Evolutionary conservation across 2,113 vertebrate species (phyloP).

Genomic region (Eupsittula cactorum): DNA sequence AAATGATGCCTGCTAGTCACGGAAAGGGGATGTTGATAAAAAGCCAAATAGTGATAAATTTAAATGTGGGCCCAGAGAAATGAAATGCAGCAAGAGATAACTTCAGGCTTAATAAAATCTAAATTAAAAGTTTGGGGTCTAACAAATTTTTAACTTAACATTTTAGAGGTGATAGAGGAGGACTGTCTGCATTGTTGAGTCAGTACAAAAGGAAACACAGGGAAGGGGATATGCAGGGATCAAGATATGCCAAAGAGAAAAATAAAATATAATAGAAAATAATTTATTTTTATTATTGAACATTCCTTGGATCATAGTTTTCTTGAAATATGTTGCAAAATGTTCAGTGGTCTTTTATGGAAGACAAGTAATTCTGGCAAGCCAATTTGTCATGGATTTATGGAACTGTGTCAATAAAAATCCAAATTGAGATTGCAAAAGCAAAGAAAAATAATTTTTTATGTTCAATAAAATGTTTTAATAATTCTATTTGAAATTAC

Average conservation of each 20-base stretch:
- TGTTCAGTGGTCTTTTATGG: not conserved
- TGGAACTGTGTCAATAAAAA: not conserved
- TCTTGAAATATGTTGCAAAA: not conserved
- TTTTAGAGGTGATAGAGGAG: not conserved
- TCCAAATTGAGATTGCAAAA: not conserved
- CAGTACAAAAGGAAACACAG: not conserved
- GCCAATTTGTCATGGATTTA: not conserved
- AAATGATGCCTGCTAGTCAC: not conserved
- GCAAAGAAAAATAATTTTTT: not conserved
- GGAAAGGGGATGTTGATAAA: not conserved
- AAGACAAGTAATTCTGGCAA: not conserved
- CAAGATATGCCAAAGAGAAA: not conserved
- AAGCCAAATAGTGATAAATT: not conserved
- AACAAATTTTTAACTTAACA: not conserved
- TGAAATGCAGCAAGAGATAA: not conserved
- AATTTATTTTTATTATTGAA: too few species aligned
- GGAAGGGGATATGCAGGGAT: not conserved
- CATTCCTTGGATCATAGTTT: not conserved
- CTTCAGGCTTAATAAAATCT: not conserved
- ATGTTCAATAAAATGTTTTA: not conserved
- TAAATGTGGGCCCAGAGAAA: not conserved
- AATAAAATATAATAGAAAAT: not conserved
- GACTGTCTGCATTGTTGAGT: not conserved
- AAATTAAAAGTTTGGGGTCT: not conserved
- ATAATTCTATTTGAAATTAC: not conserved